Conservation (phyloP, 2,888 invertebrate genomes). For the Keiferia lycopersicella region DNA sequence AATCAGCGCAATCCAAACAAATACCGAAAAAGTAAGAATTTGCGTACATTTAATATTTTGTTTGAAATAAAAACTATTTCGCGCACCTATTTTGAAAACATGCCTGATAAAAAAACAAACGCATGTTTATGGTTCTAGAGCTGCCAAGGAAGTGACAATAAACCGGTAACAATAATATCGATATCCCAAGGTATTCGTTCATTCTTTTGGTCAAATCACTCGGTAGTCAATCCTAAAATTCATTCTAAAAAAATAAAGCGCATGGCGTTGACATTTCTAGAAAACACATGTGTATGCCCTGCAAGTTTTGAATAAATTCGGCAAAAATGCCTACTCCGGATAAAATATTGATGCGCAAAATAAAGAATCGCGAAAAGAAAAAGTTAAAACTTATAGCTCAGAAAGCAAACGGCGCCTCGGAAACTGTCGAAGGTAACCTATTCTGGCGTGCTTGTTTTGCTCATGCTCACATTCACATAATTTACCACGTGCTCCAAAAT, state of each 20-base stretch:
- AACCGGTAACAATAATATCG: neutral
- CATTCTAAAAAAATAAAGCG: neutral
- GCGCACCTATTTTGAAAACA: constrained; percentile 10
- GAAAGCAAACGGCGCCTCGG: constrained; percentile 63
- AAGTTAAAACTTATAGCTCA: constrained; percentile 80
- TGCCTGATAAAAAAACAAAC: neutral
- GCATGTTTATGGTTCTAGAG: constrained; percentile 1
- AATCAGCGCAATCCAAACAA: neutral
- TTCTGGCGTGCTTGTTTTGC: constrained; percentile 11
- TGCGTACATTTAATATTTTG: too few species aligned
- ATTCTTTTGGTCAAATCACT: neutral
- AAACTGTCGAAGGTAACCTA: constrained; percentile 52
- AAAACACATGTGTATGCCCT: neutral
- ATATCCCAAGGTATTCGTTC: neutral
- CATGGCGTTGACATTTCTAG: neutral
- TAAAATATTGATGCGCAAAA: constrained; percentile 88
- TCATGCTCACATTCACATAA: neutral
- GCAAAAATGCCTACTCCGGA: constrained; percentile 83
- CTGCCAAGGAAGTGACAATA: neutral
- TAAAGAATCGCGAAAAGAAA: constrained; percentile 88
- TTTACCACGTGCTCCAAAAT: constrained; percentile 1
- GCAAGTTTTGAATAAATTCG: constrained; percentile 9
- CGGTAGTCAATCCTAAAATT: too few species aligned
- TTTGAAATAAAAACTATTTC: constrained; percentile 3
- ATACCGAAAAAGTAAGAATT: too few species aligned